phyloP scores from a whole-genome alignment of 1,140 invertebrate genomes.

The Heliconius hewitsoni region DNA sequence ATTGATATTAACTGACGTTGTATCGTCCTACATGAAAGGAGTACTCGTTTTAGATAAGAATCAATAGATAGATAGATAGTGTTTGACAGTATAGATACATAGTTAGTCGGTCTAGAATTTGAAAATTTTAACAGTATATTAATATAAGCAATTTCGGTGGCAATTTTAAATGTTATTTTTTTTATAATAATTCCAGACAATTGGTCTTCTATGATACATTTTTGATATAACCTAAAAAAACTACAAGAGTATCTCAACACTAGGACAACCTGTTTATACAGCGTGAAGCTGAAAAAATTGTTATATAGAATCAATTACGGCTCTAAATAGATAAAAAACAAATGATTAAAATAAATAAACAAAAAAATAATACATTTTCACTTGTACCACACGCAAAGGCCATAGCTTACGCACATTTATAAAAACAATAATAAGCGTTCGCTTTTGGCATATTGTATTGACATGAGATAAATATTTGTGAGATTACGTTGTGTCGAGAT shows the following conservation, averaged over 20 bases:
- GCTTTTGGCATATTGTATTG: slow-evolving; percentile 78
- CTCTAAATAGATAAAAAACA: no score
- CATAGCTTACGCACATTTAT: slow-evolving; percentile 70
- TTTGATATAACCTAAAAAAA: no score
- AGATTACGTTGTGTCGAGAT: slow-evolving; percentile 63
- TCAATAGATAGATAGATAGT: neutral
- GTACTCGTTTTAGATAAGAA: slow-evolving; percentile 28
- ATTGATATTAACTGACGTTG: slow-evolving; percentile 27
- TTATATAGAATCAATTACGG: neutral
- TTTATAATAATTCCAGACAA: no score
- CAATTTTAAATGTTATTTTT: no score
- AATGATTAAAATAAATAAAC: neutral
- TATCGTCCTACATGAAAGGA: slow-evolving; percentile 28
- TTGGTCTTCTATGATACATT: no score
- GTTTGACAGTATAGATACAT: slow-evolving; percentile 22
- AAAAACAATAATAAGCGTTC: slow-evolving; percentile 76
- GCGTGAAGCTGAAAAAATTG: neutral
- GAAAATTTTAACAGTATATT: neutral
- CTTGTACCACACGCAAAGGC: slow-evolving; percentile 47
- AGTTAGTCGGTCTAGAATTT: neutral
- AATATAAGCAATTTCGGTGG: no score
- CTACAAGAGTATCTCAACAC: no score
- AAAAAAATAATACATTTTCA: neutral
- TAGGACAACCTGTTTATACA: no score
- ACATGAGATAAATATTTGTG: slow-evolving; percentile 77